Base-by-base conservation (phyloP, 2,888 invertebrate genomes). In the Trichopoda pennipes region DNA sequence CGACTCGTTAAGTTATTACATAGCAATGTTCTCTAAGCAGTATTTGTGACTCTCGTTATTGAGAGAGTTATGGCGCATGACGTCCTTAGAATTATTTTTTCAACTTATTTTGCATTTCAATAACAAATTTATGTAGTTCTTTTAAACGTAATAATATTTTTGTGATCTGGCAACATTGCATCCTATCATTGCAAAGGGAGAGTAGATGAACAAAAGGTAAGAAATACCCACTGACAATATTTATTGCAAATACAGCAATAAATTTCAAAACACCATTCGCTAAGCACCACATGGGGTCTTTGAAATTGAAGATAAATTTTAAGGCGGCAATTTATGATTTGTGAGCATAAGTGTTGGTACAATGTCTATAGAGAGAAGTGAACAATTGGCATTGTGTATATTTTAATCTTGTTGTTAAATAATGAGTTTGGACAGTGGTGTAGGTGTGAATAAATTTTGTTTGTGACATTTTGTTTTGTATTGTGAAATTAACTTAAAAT, bases 281-380 rank as follows among this genome's bases (percentile, higher is more conserved):
- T 84, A 80, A 86, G 85, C 86, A 84, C 86, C 85, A 83, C 86
- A 86, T 84, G 86, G 84, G 85, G 86, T 85, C 85, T 79, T 88
- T 85, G 87, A 89, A 89, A 89, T 89, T 90, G 89, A 89, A 89
- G 89, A 89, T 89, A 90, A 90, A 90, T 90, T 90, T 90, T 89
- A 90, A 90, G 90, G 90, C 90, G 90, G 90, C 90, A 90, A 90
- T 90, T 90, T 90, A 90, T 90, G 90, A 90, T 90, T 90, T 90
- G 90, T 90, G 89, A 84, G 85, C 85, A 85, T 84, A 85, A 83
- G 82, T 85, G 84, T 83, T 74, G 64, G 80, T 75, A 82, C 64
- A 82, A 79, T 82, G 70, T 82, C 78, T 82, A 56, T 53, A 47
- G 64, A 47, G 64, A 75, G 53, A 47, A 77, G 55, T 55, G 66